Evolutionary conservation across 2,113 vertebrate species (phyloP), one percentile per base, ranked within the genome.

Genomic region (Phoxinus phoxinus): DNA sequence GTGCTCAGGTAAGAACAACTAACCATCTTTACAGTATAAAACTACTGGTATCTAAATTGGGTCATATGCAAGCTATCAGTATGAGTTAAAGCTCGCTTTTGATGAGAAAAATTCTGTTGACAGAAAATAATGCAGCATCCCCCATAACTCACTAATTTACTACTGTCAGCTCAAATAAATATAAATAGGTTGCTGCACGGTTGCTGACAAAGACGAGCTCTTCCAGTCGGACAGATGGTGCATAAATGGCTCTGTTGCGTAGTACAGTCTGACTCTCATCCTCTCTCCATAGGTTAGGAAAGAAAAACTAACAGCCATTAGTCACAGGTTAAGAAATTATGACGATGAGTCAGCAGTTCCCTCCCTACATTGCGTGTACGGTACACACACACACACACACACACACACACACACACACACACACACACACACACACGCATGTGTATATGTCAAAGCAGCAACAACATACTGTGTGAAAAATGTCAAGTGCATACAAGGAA

Each of bases 181-280:
- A 6, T n/a, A 10, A 30, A 30, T 41, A 46, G 37, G 58, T 21
- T 41, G 9, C 35, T 44, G 59, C 59, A 6, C n/a, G 63, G 23
- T 63, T 5, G 3, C 75, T 56, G 48, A 44, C 7, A 63, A 37
- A 44, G 4, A n/a, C n/a, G 12, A 61, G 30, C 30, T 37, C 23
- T 32, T 61, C 46, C 51, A 58, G n/a, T 76, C 4, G 9, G 73
- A 53, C 30, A 77, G 53, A 79, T 41, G 76, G 32, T 35, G 32
- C 56, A 17, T 79, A 79, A 19, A 79, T 44, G 21, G 21, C 35
- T 46, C 37, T n/a, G 27, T 46, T 46, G 25, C 7, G 30, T 81
- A 81, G 46, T 48, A 81, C n/a, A 65, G 19, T 19, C n/a, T 41
- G 32, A 81, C 72, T 48, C 72, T 46, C 15, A n/a, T 74, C 41